phyloP scores from a whole-genome alignment of 2,113 vertebrate genomes.

The Camelus dromedarius region DNA sequence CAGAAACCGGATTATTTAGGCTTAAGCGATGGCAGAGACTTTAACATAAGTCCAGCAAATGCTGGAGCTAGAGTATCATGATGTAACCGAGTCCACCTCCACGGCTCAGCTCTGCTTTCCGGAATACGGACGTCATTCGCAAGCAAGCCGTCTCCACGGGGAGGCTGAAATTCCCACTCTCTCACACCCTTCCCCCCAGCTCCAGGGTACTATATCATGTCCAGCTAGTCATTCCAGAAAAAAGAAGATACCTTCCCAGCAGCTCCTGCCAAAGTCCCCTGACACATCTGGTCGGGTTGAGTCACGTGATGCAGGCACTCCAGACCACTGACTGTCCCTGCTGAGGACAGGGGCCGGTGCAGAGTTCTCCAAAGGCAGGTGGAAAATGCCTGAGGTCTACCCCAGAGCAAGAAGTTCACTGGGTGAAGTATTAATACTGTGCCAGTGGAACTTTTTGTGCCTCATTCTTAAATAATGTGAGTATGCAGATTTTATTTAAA shows the following conservation, averaged over 20 bases:
- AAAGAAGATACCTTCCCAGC: not conserved
- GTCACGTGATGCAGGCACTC: not conserved
- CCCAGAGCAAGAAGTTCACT: not conserved
- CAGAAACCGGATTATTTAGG: not conserved
- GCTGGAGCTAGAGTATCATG: not conserved
- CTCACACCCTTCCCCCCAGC: too few relatives aligned
- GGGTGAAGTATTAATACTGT: not conserved
- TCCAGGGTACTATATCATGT: not conserved
- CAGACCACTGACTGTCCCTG: not conserved
- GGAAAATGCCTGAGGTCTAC: not conserved
- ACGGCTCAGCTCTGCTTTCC: not conserved
- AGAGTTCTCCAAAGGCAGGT: not conserved
- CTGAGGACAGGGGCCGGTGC: not conserved
- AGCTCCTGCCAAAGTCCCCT: not conserved
- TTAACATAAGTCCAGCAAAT: not conserved
- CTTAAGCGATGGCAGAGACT: not conserved
- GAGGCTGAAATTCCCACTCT: not conserved
- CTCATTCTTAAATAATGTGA: not conserved
- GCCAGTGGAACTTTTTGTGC: too few relatives aligned
- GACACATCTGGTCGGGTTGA: not conserved
- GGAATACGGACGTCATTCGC: not conserved
- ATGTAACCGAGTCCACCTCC: not conserved
- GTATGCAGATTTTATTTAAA: not conserved
- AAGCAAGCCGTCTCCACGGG: not conserved
- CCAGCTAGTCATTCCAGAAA: not conserved